Evolutionary conservation across 2,797 vertebrate species (phyloP).

Genomic region (Sebastiscus albofasciatus): DNA sequence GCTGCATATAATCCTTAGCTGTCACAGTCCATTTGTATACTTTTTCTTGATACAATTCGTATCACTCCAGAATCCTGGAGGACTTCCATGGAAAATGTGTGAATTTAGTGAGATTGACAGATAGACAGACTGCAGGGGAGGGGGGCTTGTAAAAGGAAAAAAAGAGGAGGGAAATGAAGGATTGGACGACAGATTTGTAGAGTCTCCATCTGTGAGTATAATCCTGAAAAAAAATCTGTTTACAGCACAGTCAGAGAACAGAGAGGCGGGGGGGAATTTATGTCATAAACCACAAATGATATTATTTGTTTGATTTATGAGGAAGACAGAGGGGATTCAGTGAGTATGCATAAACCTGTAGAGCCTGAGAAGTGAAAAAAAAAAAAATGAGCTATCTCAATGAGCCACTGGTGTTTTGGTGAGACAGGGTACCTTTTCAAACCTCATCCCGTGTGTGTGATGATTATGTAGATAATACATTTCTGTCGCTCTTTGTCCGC

Average conservation of each 20-base stretch:
- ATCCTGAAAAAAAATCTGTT: constrained; percentile 74
- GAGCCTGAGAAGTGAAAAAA: constrained; percentile 10
- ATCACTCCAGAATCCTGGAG: constrained; percentile 50
- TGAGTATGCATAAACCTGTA: not conserved
- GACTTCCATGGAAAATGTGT: constrained; percentile 63
- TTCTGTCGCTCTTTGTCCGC: constrained; percentile 46
- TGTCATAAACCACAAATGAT: constrained; percentile 50
- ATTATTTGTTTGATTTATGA: constrained; percentile 42
- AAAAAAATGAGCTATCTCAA: not conserved
- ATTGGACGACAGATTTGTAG: constrained; percentile 70
- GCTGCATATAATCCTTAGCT: constrained; percentile 51
- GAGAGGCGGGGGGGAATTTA: constrained; percentile 28
- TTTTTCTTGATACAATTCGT: constrained; percentile 49
- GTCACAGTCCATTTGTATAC: constrained; percentile 60
- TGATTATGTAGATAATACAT: constrained; percentile 46
- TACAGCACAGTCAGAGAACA: constrained; percentile 47
- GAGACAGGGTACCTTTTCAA: constrained; percentile 37
- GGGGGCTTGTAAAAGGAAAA: not conserved
- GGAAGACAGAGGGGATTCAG: not conserved
- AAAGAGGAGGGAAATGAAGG: constrained; percentile 47
- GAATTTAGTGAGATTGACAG: constrained; percentile 60
- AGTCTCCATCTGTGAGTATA: constrained; percentile 80
- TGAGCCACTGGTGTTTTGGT: constrained; percentile 27
- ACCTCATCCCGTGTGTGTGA: constrained; percentile 20
- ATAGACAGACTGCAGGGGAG: constrained; percentile 18